A percentile compares a stretch with the other conserved stretches of the same genome.
These are phyloP conservation scores for Bos taurus DNA, from an alignment of 2,113 vertebrate species.

Conservation along the genomic window DNA sequence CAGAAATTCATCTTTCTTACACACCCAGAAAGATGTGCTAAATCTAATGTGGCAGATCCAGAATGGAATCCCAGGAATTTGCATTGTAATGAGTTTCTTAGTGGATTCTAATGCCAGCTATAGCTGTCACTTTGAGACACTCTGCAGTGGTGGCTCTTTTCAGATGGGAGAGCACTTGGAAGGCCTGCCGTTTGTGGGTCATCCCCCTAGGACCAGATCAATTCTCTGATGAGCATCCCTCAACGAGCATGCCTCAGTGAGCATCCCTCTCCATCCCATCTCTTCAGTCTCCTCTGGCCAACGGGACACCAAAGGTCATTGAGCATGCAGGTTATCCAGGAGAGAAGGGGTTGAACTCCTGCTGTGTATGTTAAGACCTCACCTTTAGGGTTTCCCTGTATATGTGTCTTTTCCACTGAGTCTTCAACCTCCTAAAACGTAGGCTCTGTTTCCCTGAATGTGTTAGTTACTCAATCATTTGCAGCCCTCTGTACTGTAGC, in stretches of 20 bases:
- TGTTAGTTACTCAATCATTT: neutral
- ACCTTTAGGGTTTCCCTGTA: neutral
- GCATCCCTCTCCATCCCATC: neutral
- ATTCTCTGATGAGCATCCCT: neutral
- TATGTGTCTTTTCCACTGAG: neutral
- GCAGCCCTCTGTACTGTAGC: neutral
- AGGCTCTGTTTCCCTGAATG: neutral
- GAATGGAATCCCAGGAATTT: neutral
- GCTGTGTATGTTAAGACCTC: accelerated
- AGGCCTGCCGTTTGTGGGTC: neutral
- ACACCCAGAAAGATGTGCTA: neutral
- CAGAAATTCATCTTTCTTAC: neutral
- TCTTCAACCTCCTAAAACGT: neutral
- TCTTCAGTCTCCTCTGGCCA: neutral
- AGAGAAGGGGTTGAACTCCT: neutral
- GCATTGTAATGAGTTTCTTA: neutral
- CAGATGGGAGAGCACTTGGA: neutral
- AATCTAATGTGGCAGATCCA: neutral
- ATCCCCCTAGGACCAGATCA: neutral
- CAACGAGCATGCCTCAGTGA: neutral
- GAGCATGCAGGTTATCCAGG: neutral
- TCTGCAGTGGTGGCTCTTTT: neutral
- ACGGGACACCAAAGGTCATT: neutral
- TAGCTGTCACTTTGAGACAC: neutral
- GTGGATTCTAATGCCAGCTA: no score